Conservation (phyloP, 2,888 invertebrate genomes). For the Callyntrura sp. region DNA sequence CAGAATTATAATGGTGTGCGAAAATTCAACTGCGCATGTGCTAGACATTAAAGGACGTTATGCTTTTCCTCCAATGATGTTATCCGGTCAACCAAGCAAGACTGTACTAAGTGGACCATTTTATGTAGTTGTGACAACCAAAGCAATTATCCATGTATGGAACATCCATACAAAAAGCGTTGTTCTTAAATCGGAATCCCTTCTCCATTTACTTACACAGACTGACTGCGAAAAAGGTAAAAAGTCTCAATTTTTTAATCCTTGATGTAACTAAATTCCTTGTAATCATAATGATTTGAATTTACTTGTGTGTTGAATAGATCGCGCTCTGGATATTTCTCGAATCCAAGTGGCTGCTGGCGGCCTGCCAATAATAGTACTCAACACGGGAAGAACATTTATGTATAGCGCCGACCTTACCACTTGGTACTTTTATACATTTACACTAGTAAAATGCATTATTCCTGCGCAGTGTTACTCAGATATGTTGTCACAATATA, state of each 20-base stretch:
- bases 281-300: background rate
- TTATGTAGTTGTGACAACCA: conserved; percentile 87
- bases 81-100: conserved; percentile 88
- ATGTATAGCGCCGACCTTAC: conserved; percentile 92
- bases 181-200: conserved; percentile 88
- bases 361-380: conserved; percentile 93
- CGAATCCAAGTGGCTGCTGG: conserved; percentile 85
- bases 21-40: conserved; percentile 89
- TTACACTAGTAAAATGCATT: too few relatives aligned
- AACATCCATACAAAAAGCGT: conserved; percentile 87
- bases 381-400: conserved; percentile 94
- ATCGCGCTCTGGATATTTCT: conserved; percentile 75
- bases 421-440: conserved; percentile 87
- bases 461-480: background rate
- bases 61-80: conserved; percentile 87
- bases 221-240: conserved; percentile 78
- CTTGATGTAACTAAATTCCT: background rate
- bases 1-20: conserved; percentile 88
- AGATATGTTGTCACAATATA: conserved; percentile 7
- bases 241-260: background rate
- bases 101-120: conserved; percentile 86
- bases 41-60: conserved; percentile 86
- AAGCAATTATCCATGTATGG: conserved; percentile 88
- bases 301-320: conserved; percentile 24
- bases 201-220: conserved; percentile 86